A percentile compares a stretch with the other conserved stretches of the same genome.
phyloP scores from a whole-genome alignment of 2,113 vertebrate genomes.

The Ptilonorhynchus violaceus region DNA sequence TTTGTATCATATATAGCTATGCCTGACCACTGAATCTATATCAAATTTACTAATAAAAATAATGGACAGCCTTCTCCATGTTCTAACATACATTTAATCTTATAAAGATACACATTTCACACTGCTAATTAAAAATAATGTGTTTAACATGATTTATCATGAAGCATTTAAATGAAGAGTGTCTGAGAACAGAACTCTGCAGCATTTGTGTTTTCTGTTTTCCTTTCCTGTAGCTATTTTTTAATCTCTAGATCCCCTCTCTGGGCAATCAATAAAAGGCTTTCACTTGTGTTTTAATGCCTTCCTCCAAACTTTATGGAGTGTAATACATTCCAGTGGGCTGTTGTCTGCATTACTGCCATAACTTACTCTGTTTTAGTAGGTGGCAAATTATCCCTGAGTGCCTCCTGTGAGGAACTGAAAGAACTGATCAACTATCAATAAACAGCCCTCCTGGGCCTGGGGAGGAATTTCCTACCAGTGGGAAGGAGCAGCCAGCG shows the following conservation, averaged over 20 bases:
- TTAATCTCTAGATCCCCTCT: neutral
- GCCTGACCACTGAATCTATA: neutral
- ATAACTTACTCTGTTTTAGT: slow-evolving; percentile 9
- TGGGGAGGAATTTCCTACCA: neutral
- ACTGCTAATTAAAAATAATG: neutral
- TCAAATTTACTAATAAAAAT: neutral
- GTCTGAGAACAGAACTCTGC: neutral
- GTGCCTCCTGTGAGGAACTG: slow-evolving; percentile 1
- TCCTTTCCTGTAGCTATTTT: neutral
- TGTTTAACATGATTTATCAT: neutral
- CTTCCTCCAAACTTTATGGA: slow-evolving; percentile 24
- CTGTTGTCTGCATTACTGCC: neutral
- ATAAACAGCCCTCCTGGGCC: neutral
- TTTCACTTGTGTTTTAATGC: neutral
- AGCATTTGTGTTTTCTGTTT: neutral
- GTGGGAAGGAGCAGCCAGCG: neutral
- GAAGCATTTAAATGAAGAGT: neutral
- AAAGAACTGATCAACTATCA: neutral
- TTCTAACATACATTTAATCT: neutral
- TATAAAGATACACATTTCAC: neutral
- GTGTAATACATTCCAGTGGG: neutral
- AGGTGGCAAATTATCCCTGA: slow-evolving; percentile 32
- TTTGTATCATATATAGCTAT: neutral
- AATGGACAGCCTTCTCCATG: neutral
- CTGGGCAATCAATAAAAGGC: neutral